Percentiles rank a stretch among this genome's conserved stretches.
phyloP scores from a whole-genome alignment of 1,140 invertebrate species.

The Drosophila guanche region DNA sequence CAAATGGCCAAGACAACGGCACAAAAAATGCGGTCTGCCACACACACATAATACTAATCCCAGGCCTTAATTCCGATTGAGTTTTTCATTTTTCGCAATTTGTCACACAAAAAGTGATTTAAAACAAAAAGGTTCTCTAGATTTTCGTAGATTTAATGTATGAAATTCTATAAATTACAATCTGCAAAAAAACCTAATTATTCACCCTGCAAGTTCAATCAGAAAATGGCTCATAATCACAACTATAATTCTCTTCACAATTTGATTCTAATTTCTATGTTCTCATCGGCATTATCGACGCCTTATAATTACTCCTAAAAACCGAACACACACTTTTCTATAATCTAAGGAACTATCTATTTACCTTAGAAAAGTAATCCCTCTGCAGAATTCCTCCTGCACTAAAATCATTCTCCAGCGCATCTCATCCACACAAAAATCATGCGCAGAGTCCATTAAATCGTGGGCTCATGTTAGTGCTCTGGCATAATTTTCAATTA shows the following conservation, averaged over 20 bases:
- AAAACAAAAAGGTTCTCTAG: background rate
- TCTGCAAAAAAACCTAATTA: too few species aligned
- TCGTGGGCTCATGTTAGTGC: slow-evolving; percentile 70
- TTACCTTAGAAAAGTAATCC: background rate
- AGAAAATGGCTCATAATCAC: background rate
- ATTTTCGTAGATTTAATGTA: too few species aligned
- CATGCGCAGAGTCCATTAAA: slow-evolving; percentile 31
- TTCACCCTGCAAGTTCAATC: too few species aligned
- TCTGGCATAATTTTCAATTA: slow-evolving; percentile 80
- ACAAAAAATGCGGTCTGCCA: slow-evolving; percentile 11
- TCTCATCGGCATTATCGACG: too few species aligned
- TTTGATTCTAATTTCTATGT: too few species aligned
- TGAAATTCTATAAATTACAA: too few species aligned
- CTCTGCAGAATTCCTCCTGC: background rate
- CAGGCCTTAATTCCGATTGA: slow-evolving; percentile 25
- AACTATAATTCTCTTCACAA: background rate
- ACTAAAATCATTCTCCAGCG: slow-evolving; percentile 9
- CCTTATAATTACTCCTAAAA: background rate
- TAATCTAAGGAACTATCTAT: background rate
- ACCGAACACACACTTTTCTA: too few species aligned
- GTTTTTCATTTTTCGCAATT: slow-evolving; percentile 28
- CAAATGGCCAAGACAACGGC: slow-evolving; percentile 60
- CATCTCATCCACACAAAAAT: slow-evolving; percentile 5
- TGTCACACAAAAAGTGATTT: slow-evolving; percentile 15
- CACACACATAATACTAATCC: slow-evolving; percentile 21